Conservation (phyloP, 2,113 vertebrate species). For the Sialia sialis region DNA sequence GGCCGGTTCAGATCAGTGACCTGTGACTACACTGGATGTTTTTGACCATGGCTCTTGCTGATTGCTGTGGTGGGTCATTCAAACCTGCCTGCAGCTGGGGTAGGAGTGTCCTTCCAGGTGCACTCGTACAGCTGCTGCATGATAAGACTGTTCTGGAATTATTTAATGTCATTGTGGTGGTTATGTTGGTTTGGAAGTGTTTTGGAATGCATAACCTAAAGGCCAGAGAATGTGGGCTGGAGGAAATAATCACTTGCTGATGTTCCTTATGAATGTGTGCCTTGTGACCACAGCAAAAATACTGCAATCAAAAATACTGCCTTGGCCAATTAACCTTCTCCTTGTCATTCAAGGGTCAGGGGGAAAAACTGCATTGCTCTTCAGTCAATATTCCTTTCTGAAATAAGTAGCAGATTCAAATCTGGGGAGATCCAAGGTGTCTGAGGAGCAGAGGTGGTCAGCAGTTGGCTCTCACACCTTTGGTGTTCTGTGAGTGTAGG, state of each 20-base stretch:
- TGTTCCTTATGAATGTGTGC: background rate
- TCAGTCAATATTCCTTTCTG: background rate
- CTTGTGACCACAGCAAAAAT: background rate
- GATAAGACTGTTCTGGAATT: background rate
- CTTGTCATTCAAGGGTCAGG: background rate
- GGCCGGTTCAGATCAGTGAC: background rate
- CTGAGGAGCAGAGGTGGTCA: background rate
- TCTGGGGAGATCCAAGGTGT: background rate
- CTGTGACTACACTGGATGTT: background rate
- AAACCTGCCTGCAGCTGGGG: background rate
- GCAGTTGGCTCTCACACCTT: background rate
- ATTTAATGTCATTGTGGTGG: background rate
- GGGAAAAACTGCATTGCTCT: background rate
- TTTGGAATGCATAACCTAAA: background rate
- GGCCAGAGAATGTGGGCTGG: background rate
- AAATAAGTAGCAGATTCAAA: background rate
- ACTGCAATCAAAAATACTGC: background rate
- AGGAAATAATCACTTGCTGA: background rate
- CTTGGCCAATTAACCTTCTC: background rate
- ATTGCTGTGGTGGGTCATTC: background rate
- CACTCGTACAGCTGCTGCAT: background rate
- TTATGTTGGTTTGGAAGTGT: background rate
- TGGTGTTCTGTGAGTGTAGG: background rate
- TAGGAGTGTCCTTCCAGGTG: background rate
- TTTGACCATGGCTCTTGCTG: background rate